phyloP scores from a whole-genome alignment of 2,888 invertebrate species.

The Helicoverpa assulta region DNA sequence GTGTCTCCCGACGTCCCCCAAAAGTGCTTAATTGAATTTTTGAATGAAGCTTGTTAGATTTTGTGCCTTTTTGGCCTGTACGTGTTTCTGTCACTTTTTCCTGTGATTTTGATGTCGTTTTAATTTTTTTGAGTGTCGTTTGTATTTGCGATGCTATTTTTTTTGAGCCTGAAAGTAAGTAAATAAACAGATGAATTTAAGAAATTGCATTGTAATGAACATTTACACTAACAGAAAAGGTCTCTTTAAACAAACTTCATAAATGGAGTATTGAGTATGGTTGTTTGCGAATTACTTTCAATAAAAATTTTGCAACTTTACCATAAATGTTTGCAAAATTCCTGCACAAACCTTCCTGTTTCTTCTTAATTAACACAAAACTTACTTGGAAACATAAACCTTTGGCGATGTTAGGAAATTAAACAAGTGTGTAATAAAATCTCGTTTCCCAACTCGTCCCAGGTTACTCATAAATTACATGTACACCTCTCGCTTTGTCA shows the following conservation, averaged over 20 bases:
- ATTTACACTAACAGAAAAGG: background rate
- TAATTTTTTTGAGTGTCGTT: background rate
- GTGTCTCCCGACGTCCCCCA: constrained; percentile 55
- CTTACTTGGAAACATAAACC: constrained; percentile 69
- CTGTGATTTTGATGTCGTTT: constrained; percentile 2
- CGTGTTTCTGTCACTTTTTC: constrained; percentile 16
- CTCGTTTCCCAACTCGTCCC: constrained; percentile 68
- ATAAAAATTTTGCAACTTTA: constrained; percentile 22
- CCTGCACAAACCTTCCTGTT: constrained; percentile 18
- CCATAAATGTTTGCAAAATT: constrained; percentile 45
- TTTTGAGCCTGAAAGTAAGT: too few species aligned
- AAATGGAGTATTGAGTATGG: background rate
- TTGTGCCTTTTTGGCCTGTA: constrained; percentile 49
- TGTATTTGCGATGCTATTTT: background rate
- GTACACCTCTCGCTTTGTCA: constrained; percentile 65
- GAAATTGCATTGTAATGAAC: background rate
- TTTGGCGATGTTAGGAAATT: constrained; percentile 72
- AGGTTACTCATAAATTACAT: constrained; percentile 74
- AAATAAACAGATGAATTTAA: too few species aligned
- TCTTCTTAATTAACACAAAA: constrained; percentile 65
- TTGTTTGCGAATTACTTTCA: background rate
- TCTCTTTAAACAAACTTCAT: background rate
- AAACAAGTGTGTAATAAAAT: constrained; percentile 80
- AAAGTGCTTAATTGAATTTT: constrained; percentile 77
- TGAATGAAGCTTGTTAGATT: constrained; percentile 71